Percentiles rank a stretch among this genome's conserved stretches.
Evolutionary conservation across 2,797 vertebrate species (phyloP).

Genomic region (Lepilemur ruficaudatus): DNA sequence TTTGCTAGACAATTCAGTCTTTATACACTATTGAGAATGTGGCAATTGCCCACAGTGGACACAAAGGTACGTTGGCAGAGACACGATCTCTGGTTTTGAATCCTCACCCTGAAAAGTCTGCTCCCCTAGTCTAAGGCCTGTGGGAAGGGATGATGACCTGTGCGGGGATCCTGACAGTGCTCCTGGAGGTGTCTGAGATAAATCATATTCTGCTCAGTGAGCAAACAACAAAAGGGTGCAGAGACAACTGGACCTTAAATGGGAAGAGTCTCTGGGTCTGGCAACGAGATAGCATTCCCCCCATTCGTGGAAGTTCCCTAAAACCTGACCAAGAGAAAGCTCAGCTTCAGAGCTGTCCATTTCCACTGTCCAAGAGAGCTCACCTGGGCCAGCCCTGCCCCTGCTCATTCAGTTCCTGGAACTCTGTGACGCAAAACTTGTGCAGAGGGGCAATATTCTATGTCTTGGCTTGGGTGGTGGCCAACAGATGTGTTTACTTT

Average conservation of each 20-base stretch:
- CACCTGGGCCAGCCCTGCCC: neutral
- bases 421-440: neutral
- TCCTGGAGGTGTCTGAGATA: neutral
- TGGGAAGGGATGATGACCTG: neutral
- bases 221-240: neutral
- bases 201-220: neutral
- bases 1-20: neutral
- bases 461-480: neutral
- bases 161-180: too few species aligned
- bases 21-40: neutral
- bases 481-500: neutral
- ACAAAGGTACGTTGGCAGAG: neutral
- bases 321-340: neutral
- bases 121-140: neutral
- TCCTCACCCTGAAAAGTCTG: neutral
- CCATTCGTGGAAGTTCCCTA: neutral
- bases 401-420: neutral
- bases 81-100: neutral
- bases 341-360: neutral
- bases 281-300: too few species aligned
- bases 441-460: neutral
- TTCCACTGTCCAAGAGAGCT: neutral
- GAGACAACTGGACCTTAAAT: neutral
- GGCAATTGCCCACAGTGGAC: neutral
- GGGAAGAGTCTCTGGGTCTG: neutral